Conservation (phyloP, 2,888 invertebrate genomes). For the Andrena dorsata region DNA sequence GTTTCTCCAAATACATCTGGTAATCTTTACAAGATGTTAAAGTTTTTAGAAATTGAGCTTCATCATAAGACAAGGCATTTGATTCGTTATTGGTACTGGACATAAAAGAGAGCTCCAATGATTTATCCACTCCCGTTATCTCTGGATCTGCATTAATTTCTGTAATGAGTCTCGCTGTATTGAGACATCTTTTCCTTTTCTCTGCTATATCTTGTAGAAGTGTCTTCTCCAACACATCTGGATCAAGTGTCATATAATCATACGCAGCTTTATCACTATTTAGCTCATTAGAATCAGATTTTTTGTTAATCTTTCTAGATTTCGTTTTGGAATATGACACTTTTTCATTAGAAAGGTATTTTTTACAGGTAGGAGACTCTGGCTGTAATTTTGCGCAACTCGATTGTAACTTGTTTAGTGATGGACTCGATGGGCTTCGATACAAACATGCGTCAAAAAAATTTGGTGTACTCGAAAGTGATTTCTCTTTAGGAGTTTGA, state of each 20-base stretch:
- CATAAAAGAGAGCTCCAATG: slow-evolving; percentile 50
- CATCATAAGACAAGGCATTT: slow-evolving; percentile 17
- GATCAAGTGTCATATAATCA: slow-evolving; percentile 41
- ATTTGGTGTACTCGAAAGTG: not conserved
- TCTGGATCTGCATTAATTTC: slow-evolving; percentile 75
- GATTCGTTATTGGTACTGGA: slow-evolving; percentile 43
- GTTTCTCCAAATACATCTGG: slow-evolving; percentile 69
- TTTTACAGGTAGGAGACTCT: not conserved
- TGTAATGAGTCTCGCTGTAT: slow-evolving; percentile 77
- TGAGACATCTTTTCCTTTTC: slow-evolving; percentile 79
- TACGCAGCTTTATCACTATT: slow-evolving; percentile 9
- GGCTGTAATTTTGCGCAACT: not conserved
- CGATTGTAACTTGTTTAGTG: not conserved
- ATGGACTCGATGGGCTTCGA: not conserved
- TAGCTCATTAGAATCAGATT: not conserved
- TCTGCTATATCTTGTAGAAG: slow-evolving; percentile 76
- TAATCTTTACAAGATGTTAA: slow-evolving; percentile 76
- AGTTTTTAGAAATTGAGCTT: slow-evolving; percentile 72
- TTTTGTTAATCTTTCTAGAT: slow-evolving; percentile 13
- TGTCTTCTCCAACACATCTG: slow-evolving; percentile 71
- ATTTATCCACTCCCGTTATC: slow-evolving; percentile 47
- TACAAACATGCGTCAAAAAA: not conserved
- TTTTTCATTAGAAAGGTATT: not conserved
- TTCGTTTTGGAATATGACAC: slow-evolving; percentile 42
- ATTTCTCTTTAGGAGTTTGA: not conserved